Base-by-base conservation (phyloP, 2,888 invertebrate genomes). In the Zele albiditarsus region DNA sequence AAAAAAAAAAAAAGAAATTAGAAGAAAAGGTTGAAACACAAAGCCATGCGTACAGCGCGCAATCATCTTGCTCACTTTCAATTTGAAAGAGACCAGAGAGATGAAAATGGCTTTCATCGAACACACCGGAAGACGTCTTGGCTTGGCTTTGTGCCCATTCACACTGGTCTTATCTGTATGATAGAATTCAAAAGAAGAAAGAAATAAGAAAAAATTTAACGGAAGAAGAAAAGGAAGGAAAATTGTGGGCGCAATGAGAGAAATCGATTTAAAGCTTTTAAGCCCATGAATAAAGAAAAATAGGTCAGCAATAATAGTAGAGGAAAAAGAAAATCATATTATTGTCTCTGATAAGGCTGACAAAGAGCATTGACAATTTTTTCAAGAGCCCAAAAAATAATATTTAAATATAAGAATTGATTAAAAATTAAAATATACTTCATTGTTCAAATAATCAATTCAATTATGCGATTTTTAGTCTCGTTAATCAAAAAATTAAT, bases 231-330 rank as follows among this genome's bases (percentile, higher is more conserved):
- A 27, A 71, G 63, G 67, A 38, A 57, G 58, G 31, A 27, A 33
- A 62, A 68, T 58, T 63, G 62, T 33, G 49, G 70, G 49, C 46
- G 71, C 62, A 73, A 67, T 62, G 31, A 74, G 68, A 71, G 60
- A 73, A 73, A 53, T 73, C 65, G 65, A 77, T 77, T 76, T 53
- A 77, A 80, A 80, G 77, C 77, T 78, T 53, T 49, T 23, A 65
- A 65, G 38, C 68, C 27, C 20, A 14, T 25, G 23, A n/a, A 60
- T 46, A 23, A 31, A 38, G 33, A 23, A 20, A 31, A 66, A 53
- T 73, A 73, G 46, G 70, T 28, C 57, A 20, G 68, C 46, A 27
- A 70, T 16, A 71, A 46, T 63, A 65, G 49, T 53, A 53, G 25
- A 46, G 16, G 25, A 71, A 49, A 62, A 3, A 58, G 20, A 73